A percentile compares a stretch with the other conserved stretches of the same genome.
phyloP scores from a whole-genome alignment of 92 coral and sea anemone species.

The Epizoanthus illoricatus region DNA sequence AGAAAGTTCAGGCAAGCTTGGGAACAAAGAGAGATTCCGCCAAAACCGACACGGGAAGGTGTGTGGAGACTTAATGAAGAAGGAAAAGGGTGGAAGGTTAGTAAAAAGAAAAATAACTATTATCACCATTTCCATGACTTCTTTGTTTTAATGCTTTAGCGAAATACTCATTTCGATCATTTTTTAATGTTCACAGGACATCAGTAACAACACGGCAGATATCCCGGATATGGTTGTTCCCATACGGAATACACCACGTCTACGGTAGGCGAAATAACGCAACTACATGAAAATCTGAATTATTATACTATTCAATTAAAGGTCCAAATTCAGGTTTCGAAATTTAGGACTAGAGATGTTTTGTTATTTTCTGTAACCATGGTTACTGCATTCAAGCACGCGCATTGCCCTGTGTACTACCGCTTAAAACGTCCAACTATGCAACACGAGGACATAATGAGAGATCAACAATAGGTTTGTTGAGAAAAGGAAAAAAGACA shows the following conservation, averaged over 20 bases:
- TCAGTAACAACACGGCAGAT: slow-evolving; percentile 17
- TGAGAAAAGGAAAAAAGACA: neutral
- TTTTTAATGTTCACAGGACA: neutral
- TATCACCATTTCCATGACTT: neutral
- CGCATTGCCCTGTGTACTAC: neutral
- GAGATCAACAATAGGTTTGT: neutral
- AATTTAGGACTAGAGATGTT: neutral
- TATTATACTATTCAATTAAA: neutral
- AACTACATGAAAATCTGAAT: neutral
- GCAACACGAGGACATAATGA: neutral
- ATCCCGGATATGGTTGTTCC: slow-evolving; percentile 32
- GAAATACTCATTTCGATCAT: neutral
- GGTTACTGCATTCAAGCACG: neutral
- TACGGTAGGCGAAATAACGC: slow-evolving; percentile 17
- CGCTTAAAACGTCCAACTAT: neutral
- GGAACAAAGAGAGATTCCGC: slow-evolving; percentile 11
- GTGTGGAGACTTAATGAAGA: slow-evolving; percentile 24
- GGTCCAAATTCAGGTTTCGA: neutral
- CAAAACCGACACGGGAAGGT: slow-evolving; percentile 8
- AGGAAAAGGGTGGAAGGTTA: slow-evolving; percentile 20
- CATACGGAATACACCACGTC: neutral
- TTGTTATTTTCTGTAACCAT: neutral
- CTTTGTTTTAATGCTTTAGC: neutral
- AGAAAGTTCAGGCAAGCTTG: slow-evolving; percentile 7
- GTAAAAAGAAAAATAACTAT: neutral